phyloP scores from a whole-genome alignment of 1,140 invertebrate genomes.

The Calephelis nemesis region DNA sequence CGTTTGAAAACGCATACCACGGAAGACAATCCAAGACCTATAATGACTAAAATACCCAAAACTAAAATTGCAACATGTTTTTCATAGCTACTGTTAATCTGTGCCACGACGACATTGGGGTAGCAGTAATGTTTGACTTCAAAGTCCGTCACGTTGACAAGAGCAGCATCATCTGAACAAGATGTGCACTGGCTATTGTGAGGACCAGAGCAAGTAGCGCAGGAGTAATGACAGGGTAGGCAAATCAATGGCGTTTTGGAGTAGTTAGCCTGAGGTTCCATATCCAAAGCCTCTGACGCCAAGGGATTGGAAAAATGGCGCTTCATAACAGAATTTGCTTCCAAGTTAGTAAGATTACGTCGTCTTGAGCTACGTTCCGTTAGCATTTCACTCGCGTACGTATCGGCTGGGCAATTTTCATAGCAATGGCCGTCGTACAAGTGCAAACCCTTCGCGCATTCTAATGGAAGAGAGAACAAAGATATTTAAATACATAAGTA shows the following conservation, averaged over 20 bases:
- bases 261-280: constrained; percentile 47
- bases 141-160: constrained; percentile 53
- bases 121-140: constrained; percentile 63
- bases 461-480: constrained; percentile 73
- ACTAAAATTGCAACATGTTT: constrained; percentile 52
- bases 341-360: constrained; percentile 60
- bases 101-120: constrained; percentile 54
- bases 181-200: constrained; percentile 60
- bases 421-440: constrained; percentile 73
- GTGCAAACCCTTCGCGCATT: constrained; percentile 76
- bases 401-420: constrained; percentile 59
- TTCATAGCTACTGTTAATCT: constrained; percentile 54
- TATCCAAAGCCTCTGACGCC: constrained; percentile 58
- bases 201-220: constrained; percentile 61
- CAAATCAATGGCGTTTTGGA: constrained; percentile 53
- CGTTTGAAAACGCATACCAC: constrained; percentile 48
- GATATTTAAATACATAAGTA: constrained; percentile 54
- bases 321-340: constrained; percentile 42
- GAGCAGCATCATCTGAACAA: constrained; percentile 61
- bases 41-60: constrained; percentile 43
- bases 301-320: constrained; percentile 40
- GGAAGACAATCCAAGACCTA: constrained; percentile 44
- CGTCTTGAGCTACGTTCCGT: constrained; percentile 61
- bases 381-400: constrained; percentile 65
- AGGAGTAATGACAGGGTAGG: constrained; percentile 68